Percentiles rank a stretch among this genome's conserved stretches.
These are phyloP conservation scores for Paragorgia papillata DNA, from an alignment of 92 coral and sea anemone genomes.

Conservation along the genomic window DNA sequence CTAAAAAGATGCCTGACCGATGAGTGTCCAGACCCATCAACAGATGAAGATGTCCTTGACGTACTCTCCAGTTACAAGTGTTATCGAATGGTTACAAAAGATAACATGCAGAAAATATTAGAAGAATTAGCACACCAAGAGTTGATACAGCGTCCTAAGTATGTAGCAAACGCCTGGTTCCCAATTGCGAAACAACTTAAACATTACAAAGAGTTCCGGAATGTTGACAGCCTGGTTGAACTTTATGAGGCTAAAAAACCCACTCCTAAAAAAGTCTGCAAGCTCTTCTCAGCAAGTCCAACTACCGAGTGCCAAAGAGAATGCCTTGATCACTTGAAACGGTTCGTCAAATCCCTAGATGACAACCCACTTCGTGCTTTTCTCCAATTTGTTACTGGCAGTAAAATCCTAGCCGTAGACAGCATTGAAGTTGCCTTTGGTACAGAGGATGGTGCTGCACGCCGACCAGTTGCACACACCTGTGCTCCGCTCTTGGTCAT, in stretches of 20 bases:
- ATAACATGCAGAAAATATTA: slow-evolving; percentile 38
- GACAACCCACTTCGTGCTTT: slow-evolving; percentile 14
- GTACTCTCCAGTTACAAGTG: slow-evolving; percentile 49
- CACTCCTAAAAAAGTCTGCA: slow-evolving; percentile 41
- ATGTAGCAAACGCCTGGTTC: slow-evolving; percentile 55
- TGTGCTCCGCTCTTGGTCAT: slow-evolving; percentile 1
- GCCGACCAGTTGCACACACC: slow-evolving; percentile 42
- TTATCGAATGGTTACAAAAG: slow-evolving; percentile 45
- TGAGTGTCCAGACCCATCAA: slow-evolving; percentile 49
- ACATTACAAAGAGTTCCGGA: slow-evolving; percentile 27
- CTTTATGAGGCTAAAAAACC: slow-evolving; percentile 46
- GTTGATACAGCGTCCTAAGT: slow-evolving; percentile 53
- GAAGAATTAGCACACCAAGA: slow-evolving; percentile 59
- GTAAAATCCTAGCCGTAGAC: not conserved
- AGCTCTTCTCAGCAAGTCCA: slow-evolving; percentile 31
- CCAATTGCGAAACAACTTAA: slow-evolving; percentile 42
- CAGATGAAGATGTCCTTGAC: slow-evolving; percentile 52
- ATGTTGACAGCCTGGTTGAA: slow-evolving; percentile 27
- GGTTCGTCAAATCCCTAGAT: slow-evolving; percentile 48
- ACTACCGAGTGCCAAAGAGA: slow-evolving; percentile 37
- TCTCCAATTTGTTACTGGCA: slow-evolving; percentile 41
- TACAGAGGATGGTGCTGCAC: slow-evolving; percentile 13
- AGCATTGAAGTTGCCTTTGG: slow-evolving; percentile 27
- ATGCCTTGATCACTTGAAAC: slow-evolving; percentile 40
- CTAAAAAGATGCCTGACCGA: slow-evolving; percentile 38